These are phyloP conservation scores for Chrysolophus pictus DNA, from an alignment of 2,797 vertebrate species.

Conservation along the genomic window DNA sequence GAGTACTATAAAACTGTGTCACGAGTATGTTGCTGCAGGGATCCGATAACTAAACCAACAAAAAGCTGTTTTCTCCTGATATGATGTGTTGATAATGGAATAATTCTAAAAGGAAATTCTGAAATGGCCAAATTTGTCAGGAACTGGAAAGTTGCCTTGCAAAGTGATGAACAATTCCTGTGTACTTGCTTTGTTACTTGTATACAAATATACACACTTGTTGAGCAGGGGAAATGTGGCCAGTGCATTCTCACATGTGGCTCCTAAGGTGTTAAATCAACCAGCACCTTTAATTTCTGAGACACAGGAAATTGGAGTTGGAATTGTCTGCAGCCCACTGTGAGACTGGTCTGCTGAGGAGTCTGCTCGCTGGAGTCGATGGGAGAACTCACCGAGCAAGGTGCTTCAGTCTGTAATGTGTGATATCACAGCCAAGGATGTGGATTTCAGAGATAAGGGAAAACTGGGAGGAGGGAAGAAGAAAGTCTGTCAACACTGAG, in stretches of 20 bases:
- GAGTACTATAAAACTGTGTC: conserved; percentile 30
- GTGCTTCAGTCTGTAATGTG: not conserved
- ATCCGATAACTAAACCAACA: conserved; percentile 41
- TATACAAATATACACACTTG: not conserved
- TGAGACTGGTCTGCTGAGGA: not conserved
- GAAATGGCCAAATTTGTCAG: not conserved
- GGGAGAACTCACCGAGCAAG: not conserved
- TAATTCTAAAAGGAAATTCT: not conserved
- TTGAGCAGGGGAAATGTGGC: not conserved
- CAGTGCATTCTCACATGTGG: not conserved
- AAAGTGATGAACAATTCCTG: not conserved
- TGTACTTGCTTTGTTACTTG: not conserved
- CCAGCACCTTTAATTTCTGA: not conserved
- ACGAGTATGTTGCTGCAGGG: conserved; percentile 11
- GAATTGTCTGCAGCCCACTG: not conserved
- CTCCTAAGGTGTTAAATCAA: conserved; percentile 13
- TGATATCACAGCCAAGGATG: not conserved
- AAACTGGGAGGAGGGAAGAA: not conserved
- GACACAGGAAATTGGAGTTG: not conserved
- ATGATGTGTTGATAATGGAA: not conserved
- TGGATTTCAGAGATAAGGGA: not conserved
- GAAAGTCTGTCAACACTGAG: not conserved
- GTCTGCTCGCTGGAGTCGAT: not conserved
- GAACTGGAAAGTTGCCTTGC: not conserved
- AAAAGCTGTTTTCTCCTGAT: conserved; percentile 7